Percentiles rank a stretch among this genome's conserved stretches.
These are phyloP conservation scores for Xenopus petersii DNA, from an alignment of 2,797 vertebrate genomes.

Conservation along the genomic window DNA sequence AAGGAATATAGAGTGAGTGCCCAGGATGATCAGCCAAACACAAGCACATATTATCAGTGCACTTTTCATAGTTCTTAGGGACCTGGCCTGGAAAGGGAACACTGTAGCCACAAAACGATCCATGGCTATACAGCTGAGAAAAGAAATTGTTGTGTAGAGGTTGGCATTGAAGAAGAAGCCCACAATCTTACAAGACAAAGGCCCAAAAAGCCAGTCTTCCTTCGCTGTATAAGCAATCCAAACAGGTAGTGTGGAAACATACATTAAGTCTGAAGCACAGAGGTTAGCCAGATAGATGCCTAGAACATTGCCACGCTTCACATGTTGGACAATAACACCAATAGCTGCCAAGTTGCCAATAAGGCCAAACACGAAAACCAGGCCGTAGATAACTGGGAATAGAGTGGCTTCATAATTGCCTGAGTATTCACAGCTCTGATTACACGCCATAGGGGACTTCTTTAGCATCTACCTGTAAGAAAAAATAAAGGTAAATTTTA, in stretches of 20 bases:
- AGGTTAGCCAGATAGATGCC: slow-evolving; percentile 45
- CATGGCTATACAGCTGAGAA: slow-evolving; percentile 48
- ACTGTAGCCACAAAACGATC: slow-evolving; percentile 48
- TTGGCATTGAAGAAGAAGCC: slow-evolving; percentile 52
- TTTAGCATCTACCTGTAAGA: neutral
- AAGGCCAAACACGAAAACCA: slow-evolving; percentile 47
- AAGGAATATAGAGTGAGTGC: slow-evolving; percentile 33
- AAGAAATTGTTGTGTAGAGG: slow-evolving; percentile 46
- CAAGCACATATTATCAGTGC: slow-evolving; percentile 16
- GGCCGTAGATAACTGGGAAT: slow-evolving; percentile 39
- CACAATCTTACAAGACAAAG: slow-evolving; percentile 33
- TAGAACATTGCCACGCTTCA: slow-evolving; percentile 39
- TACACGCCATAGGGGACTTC: slow-evolving; percentile 18
- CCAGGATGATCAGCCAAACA: slow-evolving; percentile 39
- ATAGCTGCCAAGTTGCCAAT: slow-evolving; percentile 39
- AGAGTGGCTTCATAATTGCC: slow-evolving; percentile 27
- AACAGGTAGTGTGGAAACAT: slow-evolving; percentile 42
- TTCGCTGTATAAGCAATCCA: slow-evolving; percentile 44
- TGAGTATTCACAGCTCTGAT: slow-evolving; percentile 3
- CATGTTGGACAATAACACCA: slow-evolving; percentile 34
- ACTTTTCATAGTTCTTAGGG: slow-evolving; percentile 12
- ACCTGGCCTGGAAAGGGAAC: slow-evolving; percentile 30
- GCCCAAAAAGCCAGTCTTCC: slow-evolving; percentile 45
- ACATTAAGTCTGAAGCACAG: slow-evolving; percentile 39
- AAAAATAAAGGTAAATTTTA: too few species aligned